Conservation (phyloP, 2,113 vertebrate genomes). For the Triplophysa siluroides region DNA sequence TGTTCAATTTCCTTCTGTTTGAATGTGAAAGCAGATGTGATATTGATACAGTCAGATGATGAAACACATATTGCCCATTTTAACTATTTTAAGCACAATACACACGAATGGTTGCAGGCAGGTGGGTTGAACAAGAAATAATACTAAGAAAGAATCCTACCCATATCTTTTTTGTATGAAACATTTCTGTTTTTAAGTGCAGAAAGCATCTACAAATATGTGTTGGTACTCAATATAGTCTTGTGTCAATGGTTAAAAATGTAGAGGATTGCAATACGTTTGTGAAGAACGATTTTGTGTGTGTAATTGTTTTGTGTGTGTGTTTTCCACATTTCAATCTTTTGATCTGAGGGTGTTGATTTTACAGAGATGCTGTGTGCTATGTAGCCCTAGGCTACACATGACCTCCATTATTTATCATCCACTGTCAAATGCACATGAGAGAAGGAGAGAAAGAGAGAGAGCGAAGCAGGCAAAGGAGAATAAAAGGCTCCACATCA, state of each 20-base stretch:
- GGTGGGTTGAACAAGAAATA: no score
- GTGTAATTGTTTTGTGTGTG: neutral
- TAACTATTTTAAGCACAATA: no score
- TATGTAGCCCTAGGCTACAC: slow-evolving; percentile 40
- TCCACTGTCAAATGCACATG: slow-evolving; percentile 17
- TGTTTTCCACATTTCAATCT: slow-evolving; percentile 38
- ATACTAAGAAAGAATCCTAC: no score
- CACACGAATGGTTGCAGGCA: no score
- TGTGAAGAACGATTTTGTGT: neutral
- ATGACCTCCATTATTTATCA: slow-evolving; percentile 54
- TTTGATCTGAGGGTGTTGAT: slow-evolving; percentile 49
- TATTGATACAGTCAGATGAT: neutral
- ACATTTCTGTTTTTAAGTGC: neutral
- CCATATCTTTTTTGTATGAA: no score
- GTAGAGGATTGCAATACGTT: neutral
- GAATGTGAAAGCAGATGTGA: neutral
- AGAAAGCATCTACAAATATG: neutral
- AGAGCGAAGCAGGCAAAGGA: neutral
- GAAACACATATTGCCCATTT: no score
- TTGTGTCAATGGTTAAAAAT: neutral
- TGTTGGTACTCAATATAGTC: slow-evolving; percentile 8
- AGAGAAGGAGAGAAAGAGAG: neutral
- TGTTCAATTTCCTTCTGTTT: neutral
- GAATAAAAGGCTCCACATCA: slow-evolving; percentile 27
- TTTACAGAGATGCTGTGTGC: slow-evolving; percentile 32